Percentiles rank a stretch among this genome's conserved stretches.
Evolutionary conservation across 2,113 vertebrate genomes (phyloP).

Genomic region (Archocentrus centrarchus): DNA sequence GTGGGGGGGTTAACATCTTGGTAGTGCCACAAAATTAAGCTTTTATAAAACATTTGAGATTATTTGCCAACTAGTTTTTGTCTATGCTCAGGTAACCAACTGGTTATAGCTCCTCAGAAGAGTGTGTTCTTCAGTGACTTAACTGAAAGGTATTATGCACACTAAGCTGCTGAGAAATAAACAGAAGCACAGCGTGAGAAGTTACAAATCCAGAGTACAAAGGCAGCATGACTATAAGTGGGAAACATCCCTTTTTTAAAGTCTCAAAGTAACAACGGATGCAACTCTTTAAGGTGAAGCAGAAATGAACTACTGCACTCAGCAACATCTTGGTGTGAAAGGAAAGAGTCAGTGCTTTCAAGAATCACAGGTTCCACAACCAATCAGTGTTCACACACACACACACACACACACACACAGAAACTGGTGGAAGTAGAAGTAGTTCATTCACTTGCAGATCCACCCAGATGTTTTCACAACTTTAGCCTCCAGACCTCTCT

Average conservation of each 20-base stretch:
- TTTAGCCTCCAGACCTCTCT: conserved; percentile 1
- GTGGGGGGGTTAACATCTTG: accelerated
- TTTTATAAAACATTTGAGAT: neutral
- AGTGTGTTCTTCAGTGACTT: neutral
- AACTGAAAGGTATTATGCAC: neutral
- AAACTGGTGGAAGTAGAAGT: conserved; percentile 24
- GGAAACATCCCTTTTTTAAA: conserved; percentile 38
- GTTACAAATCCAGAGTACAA: neutral
- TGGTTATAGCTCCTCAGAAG: too few species aligned
- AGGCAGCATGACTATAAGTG: conserved; percentile 31
- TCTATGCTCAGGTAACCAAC: neutral
- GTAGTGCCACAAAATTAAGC: neutral
- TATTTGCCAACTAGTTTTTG: neutral
- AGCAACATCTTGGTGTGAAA: conserved; percentile 67
- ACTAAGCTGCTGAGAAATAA: neutral
- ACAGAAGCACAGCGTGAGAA: neutral
- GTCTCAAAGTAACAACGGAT: conserved; percentile 40
- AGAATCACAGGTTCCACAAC: neutral
- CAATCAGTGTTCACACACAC: conserved; percentile 29
- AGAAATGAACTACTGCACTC: conserved; percentile 45
- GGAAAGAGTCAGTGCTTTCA: conserved; percentile 56
- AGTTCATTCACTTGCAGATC: conserved; percentile 18
- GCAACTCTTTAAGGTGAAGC: conserved; percentile 25
- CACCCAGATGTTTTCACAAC: conserved; percentile 63
- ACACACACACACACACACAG: too few species aligned